A percentile compares a stretch with the other conserved stretches of the same genome.
Conservation (phyloP, 2,888 invertebrate species). For the Morpho deidamia region DNA sequence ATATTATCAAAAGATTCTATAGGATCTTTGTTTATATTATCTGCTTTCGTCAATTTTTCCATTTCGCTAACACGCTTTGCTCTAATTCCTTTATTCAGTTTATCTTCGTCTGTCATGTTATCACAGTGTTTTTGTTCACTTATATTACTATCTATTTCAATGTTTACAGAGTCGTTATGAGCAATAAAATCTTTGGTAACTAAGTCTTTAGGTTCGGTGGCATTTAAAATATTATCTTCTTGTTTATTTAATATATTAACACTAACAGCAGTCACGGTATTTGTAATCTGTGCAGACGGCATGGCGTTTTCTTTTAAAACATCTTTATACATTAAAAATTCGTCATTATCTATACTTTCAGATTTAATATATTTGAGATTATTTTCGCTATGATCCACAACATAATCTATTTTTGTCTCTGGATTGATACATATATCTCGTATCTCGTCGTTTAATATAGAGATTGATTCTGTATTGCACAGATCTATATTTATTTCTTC, state of each 20-base stretch:
- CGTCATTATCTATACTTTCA: conserved; percentile 3
- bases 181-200: conserved; percentile 1
- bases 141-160: conserved; percentile 15
- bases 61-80: too few relatives aligned
- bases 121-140: background rate
- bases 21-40: too few relatives aligned
- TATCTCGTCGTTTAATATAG: background rate
- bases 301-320: background rate
- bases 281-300: too few relatives aligned
- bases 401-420: too few relatives aligned
- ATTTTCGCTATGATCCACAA: background rate
- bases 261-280: background rate
- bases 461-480: background rate
- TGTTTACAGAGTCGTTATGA: background rate
- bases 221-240: conserved; percentile 12
- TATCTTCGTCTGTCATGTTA: background rate
- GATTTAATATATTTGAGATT: too few relatives aligned
- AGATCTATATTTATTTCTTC: conserved; percentile 4
- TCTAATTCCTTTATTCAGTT: background rate
- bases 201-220: conserved; percentile 19
- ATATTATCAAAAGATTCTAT: too few relatives aligned
- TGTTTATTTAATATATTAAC: conserved; percentile 2
- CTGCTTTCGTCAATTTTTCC: too few relatives aligned
- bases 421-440: background rate
- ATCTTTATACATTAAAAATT: background rate